Base-by-base conservation (phyloP, 1,140 invertebrate species). In the Epicauta chinensis region DNA sequence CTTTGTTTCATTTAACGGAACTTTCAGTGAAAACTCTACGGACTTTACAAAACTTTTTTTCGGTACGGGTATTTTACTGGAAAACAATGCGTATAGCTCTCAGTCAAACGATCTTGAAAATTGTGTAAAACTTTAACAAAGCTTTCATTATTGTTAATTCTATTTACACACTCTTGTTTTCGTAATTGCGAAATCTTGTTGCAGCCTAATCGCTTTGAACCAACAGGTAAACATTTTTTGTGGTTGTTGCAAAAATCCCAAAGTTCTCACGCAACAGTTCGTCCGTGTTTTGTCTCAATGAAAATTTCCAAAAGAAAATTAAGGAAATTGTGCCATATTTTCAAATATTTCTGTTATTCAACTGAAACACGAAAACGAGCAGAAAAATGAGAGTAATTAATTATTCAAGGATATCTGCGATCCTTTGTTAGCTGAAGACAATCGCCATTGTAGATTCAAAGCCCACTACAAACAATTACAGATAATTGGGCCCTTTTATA, bases 321-420 rank as follows among this genome's bases (percentile, higher is more conserved):
- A 5, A 15, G 34, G 44, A 13, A 14, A 16, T 23, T 48, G 44
- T 46, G 36, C 16, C 14, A 48, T 30, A 30, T 30, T 5, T 30
- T 5, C 10, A 11, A n/a, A 34, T 34, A 34, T 34, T n/a, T 34
- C 10, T 7, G 12, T 34, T 11, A 12, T 34, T 34, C 47, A 17
- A 29, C 4, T n/a, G 6, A 34, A 34, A 11, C 10, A 12, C 12
- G 60, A 50, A 58, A 62, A 55, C 55, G 55, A 60, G 59, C 56
- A 61, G 54, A 63, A 62, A 61, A 61, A 58, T 61, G 55, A 48
- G 53, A 51, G 49, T 59, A 55, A 62, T 62, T 61, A 61, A 64
- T 62, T 62, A 64, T 64, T 63, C 55, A 58, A 53, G 57, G 57
- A 55, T 59, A 59, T 57, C 54, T 56, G 51, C 51, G 46, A 54